phyloP scores from a whole-genome alignment of 2,888 invertebrate species.

The Caenorhabditis becei region DNA sequence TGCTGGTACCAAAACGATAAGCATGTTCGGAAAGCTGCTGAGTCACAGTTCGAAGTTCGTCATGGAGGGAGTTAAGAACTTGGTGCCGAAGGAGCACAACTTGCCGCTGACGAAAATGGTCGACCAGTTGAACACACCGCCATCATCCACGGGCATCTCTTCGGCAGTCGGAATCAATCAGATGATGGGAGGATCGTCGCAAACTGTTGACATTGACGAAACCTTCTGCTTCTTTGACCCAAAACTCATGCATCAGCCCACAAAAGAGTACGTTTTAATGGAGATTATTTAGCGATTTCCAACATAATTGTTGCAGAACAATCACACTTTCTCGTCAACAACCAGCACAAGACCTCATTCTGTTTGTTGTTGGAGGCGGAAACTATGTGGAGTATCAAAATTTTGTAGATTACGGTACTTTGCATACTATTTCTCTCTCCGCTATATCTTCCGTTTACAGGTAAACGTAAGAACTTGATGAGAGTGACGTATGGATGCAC shows the following conservation, averaged over 20 bases:
- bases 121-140: slow-evolving; percentile 75
- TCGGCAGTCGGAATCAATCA: slow-evolving; percentile 82
- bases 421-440: not conserved
- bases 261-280: slow-evolving; percentile 71
- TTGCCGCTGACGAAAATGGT: slow-evolving; percentile 80
- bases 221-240: slow-evolving; percentile 93
- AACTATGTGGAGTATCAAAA: slow-evolving; percentile 99
- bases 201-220: slow-evolving; percentile 90
- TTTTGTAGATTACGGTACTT: slow-evolving; percentile 84
- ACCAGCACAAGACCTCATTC: slow-evolving; percentile 82
- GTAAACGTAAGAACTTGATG: slow-evolving; percentile 86
- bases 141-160: slow-evolving; percentile 64
- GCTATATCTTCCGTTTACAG: slow-evolving; percentile 20
- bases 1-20: slow-evolving; percentile 92
- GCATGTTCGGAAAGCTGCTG: slow-evolving; percentile 98
- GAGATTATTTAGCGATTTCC: not conserved
- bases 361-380: slow-evolving; percentile 85
- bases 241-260: slow-evolving; percentile 88
- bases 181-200: slow-evolving; percentile 92
- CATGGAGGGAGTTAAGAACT: slow-evolving; percentile 92
- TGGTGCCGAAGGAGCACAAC: slow-evolving; percentile 94
- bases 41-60: slow-evolving; percentile 98
- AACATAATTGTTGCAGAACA: no score
- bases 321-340: slow-evolving; percentile 70
- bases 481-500: slow-evolving; percentile 96